Evolutionary conservation across 2,113 vertebrate genomes (phyloP).

Genomic region (Labrus mixtus): DNA sequence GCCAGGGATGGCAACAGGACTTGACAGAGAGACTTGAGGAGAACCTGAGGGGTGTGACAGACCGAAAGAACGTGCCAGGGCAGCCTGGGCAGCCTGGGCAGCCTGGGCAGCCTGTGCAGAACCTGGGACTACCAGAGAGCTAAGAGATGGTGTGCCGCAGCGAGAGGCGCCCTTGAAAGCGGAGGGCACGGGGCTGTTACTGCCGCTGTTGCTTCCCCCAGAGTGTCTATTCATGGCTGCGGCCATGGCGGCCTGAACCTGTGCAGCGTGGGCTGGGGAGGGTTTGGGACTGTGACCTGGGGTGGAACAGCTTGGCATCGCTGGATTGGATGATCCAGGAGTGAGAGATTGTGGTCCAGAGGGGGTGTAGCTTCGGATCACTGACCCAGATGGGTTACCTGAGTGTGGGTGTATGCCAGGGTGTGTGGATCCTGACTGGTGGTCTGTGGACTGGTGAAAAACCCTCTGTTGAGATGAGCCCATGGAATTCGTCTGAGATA

Average conservation of each 20-base stretch:
- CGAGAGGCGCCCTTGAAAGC: conserved; percentile 94
- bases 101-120: conserved; percentile 79
- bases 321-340: conserved; percentile 85
- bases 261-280: conserved; percentile 54
- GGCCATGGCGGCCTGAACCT: conserved; percentile 60
- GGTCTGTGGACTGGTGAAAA: conserved; percentile 86
- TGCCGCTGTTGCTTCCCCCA: conserved; percentile 71
- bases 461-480: conserved; percentile 86
- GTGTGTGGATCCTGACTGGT: conserved; percentile 69
- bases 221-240: conserved; percentile 79
- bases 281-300: conserved; percentile 81
- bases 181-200: conserved; percentile 90
- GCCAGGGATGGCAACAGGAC: conserved; percentile 71
- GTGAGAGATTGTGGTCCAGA: conserved; percentile 80
- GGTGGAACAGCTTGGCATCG: conserved; percentile 74
- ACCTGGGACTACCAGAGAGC: conserved; percentile 84
- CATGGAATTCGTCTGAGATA: conserved; percentile 81
- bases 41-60: conserved; percentile 85
- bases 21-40: conserved; percentile 86
- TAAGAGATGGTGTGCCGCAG: conserved; percentile 84
- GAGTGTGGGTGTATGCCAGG: conserved; percentile 84
- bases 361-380: conserved; percentile 89
- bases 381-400: conserved; percentile 84
- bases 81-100: conserved; percentile 79
- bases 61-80: conserved; percentile 83